A percentile compares a stretch with the other conserved stretches of the same genome.
Evolutionary conservation across 2,113 vertebrate genomes (phyloP).

Genomic region (Acrocephalus arundinaceus): DNA sequence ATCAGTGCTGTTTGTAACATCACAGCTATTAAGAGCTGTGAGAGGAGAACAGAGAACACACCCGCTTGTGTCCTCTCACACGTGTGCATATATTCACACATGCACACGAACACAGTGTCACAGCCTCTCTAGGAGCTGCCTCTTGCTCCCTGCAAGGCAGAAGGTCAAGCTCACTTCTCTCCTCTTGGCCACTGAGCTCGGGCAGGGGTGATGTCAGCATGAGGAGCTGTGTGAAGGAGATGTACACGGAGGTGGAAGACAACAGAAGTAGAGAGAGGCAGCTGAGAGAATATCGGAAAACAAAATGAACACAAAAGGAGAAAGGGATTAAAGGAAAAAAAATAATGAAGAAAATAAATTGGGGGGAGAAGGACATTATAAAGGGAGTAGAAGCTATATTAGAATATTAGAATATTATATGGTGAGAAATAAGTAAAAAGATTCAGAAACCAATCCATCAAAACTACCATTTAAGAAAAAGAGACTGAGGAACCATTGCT

Average conservation of each 20-base stretch:
- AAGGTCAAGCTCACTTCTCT: neutral
- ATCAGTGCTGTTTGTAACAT: neutral
- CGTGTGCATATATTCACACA: accelerated
- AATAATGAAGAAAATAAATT: neutral
- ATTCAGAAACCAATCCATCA: neutral
- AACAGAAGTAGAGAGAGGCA: neutral
- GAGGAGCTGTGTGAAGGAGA: neutral
- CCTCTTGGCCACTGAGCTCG: neutral
- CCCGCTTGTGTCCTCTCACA: accelerated
- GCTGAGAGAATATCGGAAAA: neutral
- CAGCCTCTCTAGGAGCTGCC: neutral
- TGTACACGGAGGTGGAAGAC: neutral
- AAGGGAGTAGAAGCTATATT: neutral
- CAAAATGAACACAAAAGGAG: neutral
- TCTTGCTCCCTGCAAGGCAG: neutral
- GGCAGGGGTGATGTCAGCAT: neutral
- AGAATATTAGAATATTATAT: neutral
- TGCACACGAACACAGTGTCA: neutral
- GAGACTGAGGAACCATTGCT: neutral
- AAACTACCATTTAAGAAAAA: neutral
- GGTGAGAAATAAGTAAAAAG: neutral
- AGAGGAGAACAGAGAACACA: neutral
- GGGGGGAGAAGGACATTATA: neutral
- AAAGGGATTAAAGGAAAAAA: neutral
- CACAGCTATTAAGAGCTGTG: neutral